Evolutionary conservation across 2,888 invertebrate genomes (phyloP), one percentile per base, ranked within the genome.

Genomic region (Sicus ferrugineus): DNA sequence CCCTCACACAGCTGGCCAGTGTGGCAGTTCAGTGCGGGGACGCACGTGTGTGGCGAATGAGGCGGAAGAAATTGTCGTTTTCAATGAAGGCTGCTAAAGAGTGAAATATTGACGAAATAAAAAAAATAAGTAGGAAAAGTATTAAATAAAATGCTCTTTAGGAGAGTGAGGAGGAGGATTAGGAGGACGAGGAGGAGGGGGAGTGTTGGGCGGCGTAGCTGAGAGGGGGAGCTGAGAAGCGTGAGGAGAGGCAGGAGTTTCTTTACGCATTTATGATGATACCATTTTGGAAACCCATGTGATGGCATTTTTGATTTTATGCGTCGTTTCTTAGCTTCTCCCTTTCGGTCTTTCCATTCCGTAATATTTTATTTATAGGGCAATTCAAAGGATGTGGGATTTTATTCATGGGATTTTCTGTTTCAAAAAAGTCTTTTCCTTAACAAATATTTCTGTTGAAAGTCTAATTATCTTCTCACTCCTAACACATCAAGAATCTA

Each of bases 1-100:
- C 7, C 26, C 6, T 21, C 1, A 21, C 23, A 9, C 65, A 38
- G 23, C 65, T 31, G 26, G 11, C 23, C 63, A 31, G 31, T 65
- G 26, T 23, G 23, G 65, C 30, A 48, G 30, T 66, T 66, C 54
- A 54, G 42, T 28, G 65, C 9, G 42, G 23, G 23, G 6, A 61
- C 23, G 19, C 23, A 2, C 4, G 23, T 26, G 54, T 28, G 28
- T 64, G 19, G 50, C 9, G 48, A 48, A n/a, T 46, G 30, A 34
- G 16, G 30, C 30, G 48, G 1, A 7, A 38, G 19, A 23, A 38
- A 7, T 54, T 66, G 54, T 54, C 65, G 26, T 54, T 66, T 66
- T 56, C 65, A 66, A 66, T 66, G 56, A 66, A 26, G 42, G 23
- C 34, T 56, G 28, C 16, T 62, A 54, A 54, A 54, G 26, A 54